Percentiles rank a stretch among this genome's conserved stretches.
These are phyloP conservation scores for Sussaba pulchella DNA, from an alignment of 2,888 invertebrate species.

Conservation along the genomic window DNA sequence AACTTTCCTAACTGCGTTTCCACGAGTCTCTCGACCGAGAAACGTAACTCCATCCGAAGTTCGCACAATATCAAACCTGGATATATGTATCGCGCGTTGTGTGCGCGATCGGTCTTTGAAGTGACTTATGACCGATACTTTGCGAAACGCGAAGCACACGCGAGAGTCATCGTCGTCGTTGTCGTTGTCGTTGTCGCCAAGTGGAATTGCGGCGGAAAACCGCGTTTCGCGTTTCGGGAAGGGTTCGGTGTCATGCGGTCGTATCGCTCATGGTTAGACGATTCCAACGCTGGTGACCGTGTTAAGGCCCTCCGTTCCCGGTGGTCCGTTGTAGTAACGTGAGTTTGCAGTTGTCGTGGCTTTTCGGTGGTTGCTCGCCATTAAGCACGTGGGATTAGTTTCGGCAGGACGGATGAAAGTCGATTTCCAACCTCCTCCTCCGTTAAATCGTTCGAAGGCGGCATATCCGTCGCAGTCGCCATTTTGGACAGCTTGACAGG, in stretches of 20 bases:
- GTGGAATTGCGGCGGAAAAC: conserved; percentile 10
- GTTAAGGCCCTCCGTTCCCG: conserved; percentile 38
- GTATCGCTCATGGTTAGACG: conserved; percentile 57
- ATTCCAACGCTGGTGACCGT: conserved; percentile 25
- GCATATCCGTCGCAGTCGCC: conserved; percentile 33
- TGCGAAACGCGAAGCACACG: conserved; percentile 1
- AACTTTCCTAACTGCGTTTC: conserved; percentile 24
- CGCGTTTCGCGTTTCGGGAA: too few species aligned
- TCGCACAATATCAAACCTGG: conserved; percentile 9
- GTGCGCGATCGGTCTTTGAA: conserved; percentile 10
- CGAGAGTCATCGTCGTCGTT: too few species aligned
- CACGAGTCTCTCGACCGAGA: conserved; percentile 1
- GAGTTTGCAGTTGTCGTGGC: conserved; percentile 66
- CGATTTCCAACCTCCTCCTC: conserved; percentile 63
- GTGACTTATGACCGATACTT: conserved; percentile 44
- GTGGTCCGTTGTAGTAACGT: conserved; percentile 62
- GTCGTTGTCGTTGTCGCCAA: conserved; percentile 31
- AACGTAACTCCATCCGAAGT: background rate
- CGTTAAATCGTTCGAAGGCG: background rate
- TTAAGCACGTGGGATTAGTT: conserved; percentile 71
- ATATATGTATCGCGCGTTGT: conserved; percentile 9
- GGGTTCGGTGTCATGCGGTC: conserved; percentile 21
- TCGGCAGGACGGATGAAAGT: conserved; percentile 75
- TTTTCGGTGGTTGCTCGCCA: conserved; percentile 64
- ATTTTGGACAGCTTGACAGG: too few species aligned